These are phyloP conservation scores for Hydra vulgaris DNA, from an alignment of 30 jellyfish, hydroid and myxozoan genomes.

Conservation along the genomic window DNA sequence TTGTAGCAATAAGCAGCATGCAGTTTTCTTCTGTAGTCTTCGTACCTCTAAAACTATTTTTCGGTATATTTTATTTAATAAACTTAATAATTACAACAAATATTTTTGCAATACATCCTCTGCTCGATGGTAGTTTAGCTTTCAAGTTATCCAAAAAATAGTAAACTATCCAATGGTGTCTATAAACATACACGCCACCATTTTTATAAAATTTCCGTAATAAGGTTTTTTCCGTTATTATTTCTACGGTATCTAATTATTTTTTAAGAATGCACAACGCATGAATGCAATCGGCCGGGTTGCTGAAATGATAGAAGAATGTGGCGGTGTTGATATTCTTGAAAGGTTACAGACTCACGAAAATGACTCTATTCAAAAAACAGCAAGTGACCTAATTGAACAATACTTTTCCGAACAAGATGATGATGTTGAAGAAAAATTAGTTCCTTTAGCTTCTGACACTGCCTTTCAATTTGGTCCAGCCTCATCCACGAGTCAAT, in stretches of 20 bases:
- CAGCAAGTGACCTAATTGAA: conserved; percentile 57
- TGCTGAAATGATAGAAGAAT: conserved; percentile 58
- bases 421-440: conserved; percentile 41
- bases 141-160: too few species aligned
- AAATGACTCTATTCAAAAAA: conserved; percentile 66
- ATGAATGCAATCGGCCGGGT: conserved; percentile 41
- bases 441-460: conserved; percentile 35
- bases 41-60: too few species aligned
- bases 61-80: too few species aligned
- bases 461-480: conserved; percentile 27
- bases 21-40: neutral
- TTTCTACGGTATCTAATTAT: neutral
- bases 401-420: conserved; percentile 56
- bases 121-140: too few species aligned
- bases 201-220: too few species aligned
- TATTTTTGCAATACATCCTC: too few species aligned
- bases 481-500: neutral
- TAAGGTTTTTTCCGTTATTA: too few species aligned
- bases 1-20: neutral
- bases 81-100: too few species aligned
- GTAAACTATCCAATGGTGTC: too few species aligned
- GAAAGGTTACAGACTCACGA: conserved; percentile 69
- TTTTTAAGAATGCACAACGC: conserved; percentile 64
- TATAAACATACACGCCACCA: too few species aligned
- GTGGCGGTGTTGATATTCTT: conserved; percentile 66